phyloP scores from a whole-genome alignment of 2,888 invertebrate genomes.

The Cosmia pyralina region DNA sequence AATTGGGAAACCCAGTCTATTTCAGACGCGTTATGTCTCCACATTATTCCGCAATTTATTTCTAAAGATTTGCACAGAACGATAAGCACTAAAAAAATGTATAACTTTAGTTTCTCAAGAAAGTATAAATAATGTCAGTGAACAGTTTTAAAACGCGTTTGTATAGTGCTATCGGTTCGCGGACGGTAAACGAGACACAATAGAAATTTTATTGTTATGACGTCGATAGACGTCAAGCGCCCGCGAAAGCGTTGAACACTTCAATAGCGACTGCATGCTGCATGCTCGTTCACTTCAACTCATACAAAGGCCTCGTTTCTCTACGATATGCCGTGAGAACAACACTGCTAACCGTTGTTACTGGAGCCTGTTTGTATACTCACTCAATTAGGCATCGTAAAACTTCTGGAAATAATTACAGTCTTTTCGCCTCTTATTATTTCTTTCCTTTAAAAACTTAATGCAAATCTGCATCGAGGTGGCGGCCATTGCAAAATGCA shows the following conservation, averaged over 20 bases:
- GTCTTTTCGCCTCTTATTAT: neutral
- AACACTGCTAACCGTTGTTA: slow-evolving; percentile 32
- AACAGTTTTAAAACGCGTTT: neutral
- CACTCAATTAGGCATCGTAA: slow-evolving; percentile 5
- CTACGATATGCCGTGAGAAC: slow-evolving; percentile 14
- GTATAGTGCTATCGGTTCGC: neutral
- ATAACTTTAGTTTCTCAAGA: neutral
- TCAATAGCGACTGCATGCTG: slow-evolving; percentile 18
- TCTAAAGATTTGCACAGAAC: neutral
- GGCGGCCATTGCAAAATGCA: slow-evolving; percentile 12
- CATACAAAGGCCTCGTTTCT: neutral
- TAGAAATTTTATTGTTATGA: too few relatives aligned
- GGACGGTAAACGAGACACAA: too few relatives aligned
- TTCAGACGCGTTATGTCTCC: neutral
- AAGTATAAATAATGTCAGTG: neutral
- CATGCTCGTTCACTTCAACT: slow-evolving; percentile 20
- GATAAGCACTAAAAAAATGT: neutral
- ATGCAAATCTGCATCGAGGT: slow-evolving; percentile 23
- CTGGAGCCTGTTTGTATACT: slow-evolving; percentile 16
- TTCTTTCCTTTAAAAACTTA: slow-evolving; percentile 11
- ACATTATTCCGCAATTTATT: neutral
- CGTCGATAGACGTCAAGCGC: too few relatives aligned
- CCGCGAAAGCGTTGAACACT: neutral
- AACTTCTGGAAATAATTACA: slow-evolving; percentile 12
- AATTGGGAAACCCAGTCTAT: neutral